These are phyloP conservation scores for Zosterops pallidus DNA, from an alignment of 2,113 vertebrate species.

Conservation along the genomic window DNA sequence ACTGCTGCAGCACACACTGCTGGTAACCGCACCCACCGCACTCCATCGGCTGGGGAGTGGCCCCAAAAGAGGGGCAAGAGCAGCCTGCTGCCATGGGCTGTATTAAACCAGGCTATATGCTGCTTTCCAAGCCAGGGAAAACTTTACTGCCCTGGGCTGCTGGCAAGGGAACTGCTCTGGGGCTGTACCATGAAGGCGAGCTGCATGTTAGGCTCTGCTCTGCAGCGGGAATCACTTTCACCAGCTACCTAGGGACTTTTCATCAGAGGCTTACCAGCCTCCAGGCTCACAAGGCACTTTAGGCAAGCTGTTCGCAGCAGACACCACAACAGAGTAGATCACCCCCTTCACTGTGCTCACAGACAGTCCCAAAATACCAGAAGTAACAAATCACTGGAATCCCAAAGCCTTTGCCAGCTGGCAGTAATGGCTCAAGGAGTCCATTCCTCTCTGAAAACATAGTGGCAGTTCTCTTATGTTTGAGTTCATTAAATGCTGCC, in stretches of 20 bases:
- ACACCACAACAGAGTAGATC: background rate
- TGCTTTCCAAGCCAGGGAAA: background rate
- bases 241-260: fast-evolving
- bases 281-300: background rate
- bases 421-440: background rate
- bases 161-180: background rate
- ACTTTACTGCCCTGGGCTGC: background rate
- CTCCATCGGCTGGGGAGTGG: fast-evolving
- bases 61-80: background rate
- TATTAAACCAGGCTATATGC: background rate
- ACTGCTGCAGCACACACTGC: background rate
- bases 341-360: background rate
- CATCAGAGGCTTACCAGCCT: background rate
- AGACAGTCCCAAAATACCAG: background rate
- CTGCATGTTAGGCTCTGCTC: background rate
- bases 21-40: fast-evolving
- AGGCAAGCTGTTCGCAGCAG: background rate
- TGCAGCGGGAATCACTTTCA: background rate
- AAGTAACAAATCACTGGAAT: background rate
- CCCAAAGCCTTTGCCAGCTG: background rate
- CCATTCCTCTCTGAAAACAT: background rate
- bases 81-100: background rate
- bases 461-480: background rate
- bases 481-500: background rate
- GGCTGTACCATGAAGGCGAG: fast-evolving